Percentiles rank a stretch among this genome's conserved stretches.
These are phyloP conservation scores for Uria lomvia DNA, from an alignment of 2,113 vertebrate genomes.

Conservation along the genomic window DNA sequence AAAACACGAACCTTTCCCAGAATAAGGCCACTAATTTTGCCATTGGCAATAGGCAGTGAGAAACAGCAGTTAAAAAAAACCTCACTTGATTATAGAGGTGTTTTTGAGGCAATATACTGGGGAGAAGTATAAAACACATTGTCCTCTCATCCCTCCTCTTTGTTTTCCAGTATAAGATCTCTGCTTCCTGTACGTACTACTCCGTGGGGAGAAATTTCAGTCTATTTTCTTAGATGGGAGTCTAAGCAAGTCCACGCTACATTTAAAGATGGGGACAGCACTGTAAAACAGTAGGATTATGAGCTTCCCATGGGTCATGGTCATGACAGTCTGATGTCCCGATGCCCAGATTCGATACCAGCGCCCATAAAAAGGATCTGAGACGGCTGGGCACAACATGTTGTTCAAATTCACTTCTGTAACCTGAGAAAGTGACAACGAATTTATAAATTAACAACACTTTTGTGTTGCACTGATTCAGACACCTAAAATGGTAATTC, in stretches of 20 bases:
- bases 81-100: slow-evolving; percentile 13
- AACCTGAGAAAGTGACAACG: slow-evolving; percentile 71
- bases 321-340: slow-evolving; percentile 95
- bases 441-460: background rate
- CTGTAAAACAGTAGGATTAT: slow-evolving; percentile 84
- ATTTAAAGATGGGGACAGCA: slow-evolving; percentile 76
- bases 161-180: slow-evolving; percentile 27
- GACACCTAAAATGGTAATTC: background rate
- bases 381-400: slow-evolving; percentile 98
- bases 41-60: slow-evolving; percentile 55
- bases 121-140: slow-evolving; percentile 8
- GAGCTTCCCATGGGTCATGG: slow-evolving; percentile 91
- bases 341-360: slow-evolving; percentile 97
- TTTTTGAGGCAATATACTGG: slow-evolving; percentile 41
- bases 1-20: slow-evolving; percentile 5
- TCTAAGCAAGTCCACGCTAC: slow-evolving; percentile 79
- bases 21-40: slow-evolving; percentile 65
- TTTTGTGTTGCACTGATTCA: background rate
- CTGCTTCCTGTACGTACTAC: background rate
- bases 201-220: slow-evolving; percentile 63
- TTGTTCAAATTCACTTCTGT: slow-evolving; percentile 99
- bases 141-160: background rate
- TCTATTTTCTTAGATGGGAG: slow-evolving; percentile 91
- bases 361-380: slow-evolving; percentile 95
- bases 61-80: slow-evolving; percentile 6